Base-by-base conservation (phyloP, 2,797 vertebrate species). In the Tauraco hartlaubi region DNA sequence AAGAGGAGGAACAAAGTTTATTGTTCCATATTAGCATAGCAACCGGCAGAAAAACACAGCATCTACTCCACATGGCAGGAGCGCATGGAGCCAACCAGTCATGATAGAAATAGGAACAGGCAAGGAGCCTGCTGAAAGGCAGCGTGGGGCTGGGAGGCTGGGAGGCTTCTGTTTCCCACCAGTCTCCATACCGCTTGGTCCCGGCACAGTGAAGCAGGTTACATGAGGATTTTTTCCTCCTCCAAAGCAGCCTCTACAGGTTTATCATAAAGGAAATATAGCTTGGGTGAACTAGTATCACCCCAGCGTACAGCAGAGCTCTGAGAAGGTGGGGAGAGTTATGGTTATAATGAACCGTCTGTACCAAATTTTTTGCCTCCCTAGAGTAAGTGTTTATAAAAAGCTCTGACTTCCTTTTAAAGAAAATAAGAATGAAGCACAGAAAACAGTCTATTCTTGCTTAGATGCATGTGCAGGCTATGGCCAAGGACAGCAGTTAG, bases 341-440 rank as follows among this genome's bases (percentile, higher is more conserved):
- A 29, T 3, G 2, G 37, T 52, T 54, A 58, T 11, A 68, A 77
- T 20, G 37, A 93, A 88, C n/a, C 37, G 12, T 43, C 37, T 56
- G 33, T 56, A 58, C 49, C 29, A 61, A 59, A 5, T 15, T 43
- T 82, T 87, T 90, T 93, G 41, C n/a, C 72, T 88, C 61, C 17
- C 29, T 82, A 55, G 37, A 81, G 39, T 62, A 88, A 80, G 6
- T 11, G 25, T 54, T 58, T 73, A 80, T 66, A 90, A 92, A 91
- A 82, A 85, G 20, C 9, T 75, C 39, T 77, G 29, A 83, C 55
- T 91, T 83, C 75, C 75, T 85, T 88, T 74, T 44, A 87, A 85
- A 75, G 78, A 71, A 85, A 93, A 94, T 49, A 77, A 85, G 95
- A 89, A 82, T 4, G 2, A 93, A 90, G 51, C 56, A 58, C 29